phyloP scores from a whole-genome alignment of 2,888 invertebrate genomes.

The Lutraria lutraria region DNA sequence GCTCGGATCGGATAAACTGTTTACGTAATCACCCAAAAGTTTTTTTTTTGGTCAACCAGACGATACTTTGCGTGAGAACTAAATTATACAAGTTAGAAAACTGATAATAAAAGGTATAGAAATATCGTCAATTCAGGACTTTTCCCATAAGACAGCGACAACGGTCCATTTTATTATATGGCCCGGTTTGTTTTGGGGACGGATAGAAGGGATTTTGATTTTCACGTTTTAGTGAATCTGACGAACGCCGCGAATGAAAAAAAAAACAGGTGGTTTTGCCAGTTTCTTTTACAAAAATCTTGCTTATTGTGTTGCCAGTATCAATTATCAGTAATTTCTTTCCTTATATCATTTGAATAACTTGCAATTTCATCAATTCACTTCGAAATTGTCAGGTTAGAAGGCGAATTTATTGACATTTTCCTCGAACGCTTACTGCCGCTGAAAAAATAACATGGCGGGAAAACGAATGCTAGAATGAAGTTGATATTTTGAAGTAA shows the following conservation, averaged over 20 bases:
- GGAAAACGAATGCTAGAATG: constrained; percentile 10
- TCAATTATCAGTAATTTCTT: background rate
- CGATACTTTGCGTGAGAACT: too few relatives aligned
- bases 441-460: constrained; percentile 28
- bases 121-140: too few relatives aligned
- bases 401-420: background rate
- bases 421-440: background rate
- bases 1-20: too few relatives aligned
- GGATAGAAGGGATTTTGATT: background rate
- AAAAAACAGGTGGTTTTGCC: constrained; percentile 14
- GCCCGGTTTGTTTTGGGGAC: background rate
- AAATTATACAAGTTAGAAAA: too few relatives aligned
- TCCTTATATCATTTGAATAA: background rate
- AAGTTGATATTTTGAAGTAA: background rate
- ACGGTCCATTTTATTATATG: too few relatives aligned
- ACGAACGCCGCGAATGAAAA: constrained; percentile 17
- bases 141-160: too few relatives aligned
- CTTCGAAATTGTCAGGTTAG: background rate
- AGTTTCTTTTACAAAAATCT: constrained; percentile 4
- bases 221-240: background rate
- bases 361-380: background rate
- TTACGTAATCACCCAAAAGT: too few relatives aligned
- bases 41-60: too few relatives aligned
- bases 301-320: background rate
- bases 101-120: too few relatives aligned